Conservation (phyloP, 2,113 vertebrate species). For the Candoia aspera region DNA sequence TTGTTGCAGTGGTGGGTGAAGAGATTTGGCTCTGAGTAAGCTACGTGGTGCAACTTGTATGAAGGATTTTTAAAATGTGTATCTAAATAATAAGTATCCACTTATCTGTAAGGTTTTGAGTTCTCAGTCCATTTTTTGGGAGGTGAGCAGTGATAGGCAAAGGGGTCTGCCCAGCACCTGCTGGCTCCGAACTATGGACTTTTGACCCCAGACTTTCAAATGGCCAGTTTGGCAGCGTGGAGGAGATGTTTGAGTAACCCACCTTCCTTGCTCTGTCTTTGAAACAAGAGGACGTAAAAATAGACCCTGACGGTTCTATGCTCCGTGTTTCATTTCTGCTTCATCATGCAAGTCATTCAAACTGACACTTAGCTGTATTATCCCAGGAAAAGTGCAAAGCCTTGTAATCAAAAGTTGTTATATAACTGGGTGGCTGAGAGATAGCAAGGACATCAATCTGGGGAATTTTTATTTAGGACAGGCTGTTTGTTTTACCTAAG, state of each 20-base stretch:
- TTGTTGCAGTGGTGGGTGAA: neutral
- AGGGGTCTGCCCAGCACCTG: neutral
- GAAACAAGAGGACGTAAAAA: neutral
- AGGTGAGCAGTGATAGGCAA: neutral
- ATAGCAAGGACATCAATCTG: neutral
- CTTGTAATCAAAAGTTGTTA: neutral
- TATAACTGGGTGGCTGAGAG: neutral
- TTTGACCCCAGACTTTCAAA: neutral
- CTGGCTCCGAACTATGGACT: neutral
- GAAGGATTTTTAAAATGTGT: neutral
- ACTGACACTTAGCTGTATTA: neutral
- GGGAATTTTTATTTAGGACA: neutral
- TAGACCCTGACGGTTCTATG: neutral
- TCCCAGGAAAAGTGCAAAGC: slow-evolving; percentile 7
- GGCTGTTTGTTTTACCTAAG: neutral
- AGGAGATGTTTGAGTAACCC: neutral
- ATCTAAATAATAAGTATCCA: neutral
- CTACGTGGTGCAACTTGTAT: neutral
- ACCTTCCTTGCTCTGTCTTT: neutral
- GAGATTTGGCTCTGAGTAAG: neutral
- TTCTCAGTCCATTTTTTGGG: neutral
- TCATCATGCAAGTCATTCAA: slow-evolving; percentile 9
- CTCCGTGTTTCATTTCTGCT: slow-evolving; percentile 17
- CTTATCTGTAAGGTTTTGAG: neutral
- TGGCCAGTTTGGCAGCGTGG: neutral